A percentile compares a stretch with the other conserved stretches of the same genome.
Conservation (phyloP, 2,113 vertebrate species). For the Bambusicola thoracicus region DNA sequence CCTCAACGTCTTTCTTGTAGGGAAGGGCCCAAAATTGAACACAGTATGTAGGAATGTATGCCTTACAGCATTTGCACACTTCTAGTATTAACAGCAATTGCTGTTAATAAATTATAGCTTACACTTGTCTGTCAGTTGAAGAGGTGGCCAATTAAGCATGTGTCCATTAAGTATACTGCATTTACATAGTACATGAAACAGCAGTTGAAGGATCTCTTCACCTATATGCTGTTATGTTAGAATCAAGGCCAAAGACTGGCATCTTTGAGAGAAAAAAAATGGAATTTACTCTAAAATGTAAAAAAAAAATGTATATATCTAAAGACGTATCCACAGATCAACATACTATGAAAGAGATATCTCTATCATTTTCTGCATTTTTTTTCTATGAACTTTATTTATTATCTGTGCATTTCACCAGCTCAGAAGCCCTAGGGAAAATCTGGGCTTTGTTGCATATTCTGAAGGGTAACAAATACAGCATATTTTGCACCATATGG, state of each 20-base stretch:
- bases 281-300: background rate
- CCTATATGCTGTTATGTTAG: background rate
- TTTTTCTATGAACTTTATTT: background rate
- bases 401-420: background rate
- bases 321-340: background rate
- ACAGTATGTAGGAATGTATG: too few species aligned
- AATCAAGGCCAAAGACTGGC: background rate
- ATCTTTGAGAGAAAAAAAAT: background rate
- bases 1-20: too few species aligned
- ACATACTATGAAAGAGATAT: background rate
- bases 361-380: background rate
- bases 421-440: background rate
- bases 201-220: background rate
- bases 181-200: background rate
- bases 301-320: background rate
- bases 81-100: background rate
- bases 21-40: too few species aligned
- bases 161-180: background rate
- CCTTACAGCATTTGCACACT: background rate
- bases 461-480: slow-evolving; percentile 15
- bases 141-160: background rate
- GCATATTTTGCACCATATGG: background rate
- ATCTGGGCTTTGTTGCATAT: background rate
- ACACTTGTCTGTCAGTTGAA: background rate
- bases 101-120: background rate